Base-by-base conservation (phyloP, 2,888 invertebrate species). In the Drosophila algonquin region DNA sequence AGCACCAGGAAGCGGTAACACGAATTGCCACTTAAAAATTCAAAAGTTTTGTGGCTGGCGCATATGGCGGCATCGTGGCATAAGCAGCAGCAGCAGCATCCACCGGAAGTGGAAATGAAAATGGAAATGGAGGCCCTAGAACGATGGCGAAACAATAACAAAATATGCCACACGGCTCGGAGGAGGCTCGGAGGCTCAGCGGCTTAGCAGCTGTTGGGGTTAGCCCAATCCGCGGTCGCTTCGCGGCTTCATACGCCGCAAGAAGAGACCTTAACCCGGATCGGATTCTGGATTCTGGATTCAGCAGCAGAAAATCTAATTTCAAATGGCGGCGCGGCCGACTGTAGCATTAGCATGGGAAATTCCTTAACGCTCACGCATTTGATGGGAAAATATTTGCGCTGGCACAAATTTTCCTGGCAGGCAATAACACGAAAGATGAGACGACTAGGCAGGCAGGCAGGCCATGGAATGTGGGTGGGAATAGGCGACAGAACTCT, bases 1-100 rank as follows among this genome's bases (percentile, higher is more conserved):
- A 51, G 53, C 50, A 52, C 52, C 72, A 80, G 81, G 84, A 84
- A 79, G 79, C 80, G 79, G 81, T 79, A 80, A 85, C 85, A 86
- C 84, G 84, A 82, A 81, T 81, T 86, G 85, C 85, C 86, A 85
- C 86, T 85, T 85, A 85, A 86, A 85, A 86, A 86, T 85, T 85
- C 86, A 85, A 86, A 86, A 84, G 85, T 85, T 84, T 80, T 83
- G 84, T 73, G 84, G 84, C 79, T 80, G 81, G 58, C 83, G 84
- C 84, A 84, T 84, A 84, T 85, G 84, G 81, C 75, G 73, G 70
- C 65, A 52, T 32, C n/a, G 40, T 56, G 46, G 52, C 63, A 62
- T 58, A 47, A 46, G 58, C 57, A 56, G 35, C 55, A 60, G 47
- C 58, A 63, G 54, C 50, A 52, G 62, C 64, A 52, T 61, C 61